Conservation (phyloP, 2,888 invertebrate species). For the Eilema griseolum region DNA sequence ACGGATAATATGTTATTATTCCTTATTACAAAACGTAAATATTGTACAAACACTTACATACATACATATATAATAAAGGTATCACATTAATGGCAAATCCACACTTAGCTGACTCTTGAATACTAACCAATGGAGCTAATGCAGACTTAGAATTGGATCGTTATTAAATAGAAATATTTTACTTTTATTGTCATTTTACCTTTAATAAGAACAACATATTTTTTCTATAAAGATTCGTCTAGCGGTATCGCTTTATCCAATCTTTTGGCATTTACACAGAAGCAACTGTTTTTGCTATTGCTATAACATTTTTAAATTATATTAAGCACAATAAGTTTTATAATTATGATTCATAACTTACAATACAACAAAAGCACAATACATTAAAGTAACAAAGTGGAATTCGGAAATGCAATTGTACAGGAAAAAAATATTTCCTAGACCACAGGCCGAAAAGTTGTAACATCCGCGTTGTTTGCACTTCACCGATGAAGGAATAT, state of each 20-base stretch:
- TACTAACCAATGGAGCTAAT: background rate
- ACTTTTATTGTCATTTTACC: background rate
- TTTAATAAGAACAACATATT: background rate
- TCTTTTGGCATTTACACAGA: background rate
- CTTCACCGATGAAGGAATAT: background rate
- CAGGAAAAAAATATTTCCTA: background rate
- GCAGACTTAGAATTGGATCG: background rate
- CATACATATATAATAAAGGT: background rate
- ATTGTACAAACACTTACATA: background rate
- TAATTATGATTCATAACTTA: background rate
- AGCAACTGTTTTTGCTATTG: background rate
- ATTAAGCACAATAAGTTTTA: background rate
- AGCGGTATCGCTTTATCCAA: no score
- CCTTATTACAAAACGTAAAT: background rate
- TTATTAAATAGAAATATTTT: background rate
- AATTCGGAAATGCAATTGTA: background rate
- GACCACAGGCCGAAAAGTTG: background rate
- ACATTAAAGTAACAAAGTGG: background rate
- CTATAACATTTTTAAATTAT: background rate
- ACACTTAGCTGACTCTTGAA: background rate
- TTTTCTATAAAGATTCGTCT: background rate
- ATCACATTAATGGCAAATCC: background rate
- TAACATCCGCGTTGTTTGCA: background rate
- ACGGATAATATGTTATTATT: background rate
- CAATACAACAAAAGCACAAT: background rate